These are phyloP conservation scores for Heliconius cydno DNA, from an alignment of 2,888 invertebrate species.

Conservation along the genomic window DNA sequence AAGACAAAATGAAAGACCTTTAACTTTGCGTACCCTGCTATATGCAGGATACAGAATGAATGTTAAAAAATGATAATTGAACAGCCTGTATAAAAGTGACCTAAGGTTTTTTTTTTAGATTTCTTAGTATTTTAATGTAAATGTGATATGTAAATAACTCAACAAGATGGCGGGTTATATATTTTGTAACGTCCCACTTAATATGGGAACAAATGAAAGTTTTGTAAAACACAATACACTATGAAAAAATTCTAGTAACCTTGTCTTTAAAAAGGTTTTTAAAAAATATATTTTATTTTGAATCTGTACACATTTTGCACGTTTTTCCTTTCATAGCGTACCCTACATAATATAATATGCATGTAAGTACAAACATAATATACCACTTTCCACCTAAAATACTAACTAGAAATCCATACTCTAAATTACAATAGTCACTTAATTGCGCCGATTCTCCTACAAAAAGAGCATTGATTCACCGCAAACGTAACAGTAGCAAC, in stretches of 20 bases:
- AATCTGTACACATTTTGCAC: too few species aligned
- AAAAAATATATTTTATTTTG: too few species aligned
- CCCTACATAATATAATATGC: background rate
- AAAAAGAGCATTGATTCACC: constrained; percentile 41
- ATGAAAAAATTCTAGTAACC: too few species aligned
- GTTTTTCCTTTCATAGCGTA: too few species aligned
- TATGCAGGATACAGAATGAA: background rate
- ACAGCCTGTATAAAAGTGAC: background rate
- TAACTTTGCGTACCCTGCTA: background rate
- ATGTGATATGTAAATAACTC: too few species aligned
- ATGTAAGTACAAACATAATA: background rate
- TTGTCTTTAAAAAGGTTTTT: too few species aligned
- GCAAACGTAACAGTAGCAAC: constrained; percentile 38
- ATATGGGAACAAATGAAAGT: too few species aligned
- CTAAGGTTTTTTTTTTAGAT: background rate
- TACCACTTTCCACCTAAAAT: background rate
- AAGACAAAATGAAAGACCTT: background rate
- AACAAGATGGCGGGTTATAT: too few species aligned
- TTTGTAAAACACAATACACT: too few species aligned
- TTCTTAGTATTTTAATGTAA: background rate
- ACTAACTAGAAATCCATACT: background rate
- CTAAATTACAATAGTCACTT: constrained; percentile 26
- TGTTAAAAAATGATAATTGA: background rate
- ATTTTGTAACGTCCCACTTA: too few species aligned
- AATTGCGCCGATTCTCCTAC: constrained; percentile 27